phyloP scores from a whole-genome alignment of 2,797 vertebrate genomes.

The Microctenopoma stevenorrisi region DNA sequence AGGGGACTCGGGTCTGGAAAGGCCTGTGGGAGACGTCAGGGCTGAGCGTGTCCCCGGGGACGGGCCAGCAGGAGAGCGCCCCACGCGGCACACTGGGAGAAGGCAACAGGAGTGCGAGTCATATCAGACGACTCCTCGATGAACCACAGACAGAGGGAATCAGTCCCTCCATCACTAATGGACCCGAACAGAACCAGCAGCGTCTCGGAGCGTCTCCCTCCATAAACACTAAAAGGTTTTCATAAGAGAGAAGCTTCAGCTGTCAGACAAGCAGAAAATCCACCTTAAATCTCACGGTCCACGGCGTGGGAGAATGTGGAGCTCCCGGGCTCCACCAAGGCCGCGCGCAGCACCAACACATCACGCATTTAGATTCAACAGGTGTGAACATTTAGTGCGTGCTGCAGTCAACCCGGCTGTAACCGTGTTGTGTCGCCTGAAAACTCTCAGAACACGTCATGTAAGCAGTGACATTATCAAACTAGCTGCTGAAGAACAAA shows the following conservation, averaged over 20 bases:
- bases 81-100: neutral
- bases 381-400: neutral
- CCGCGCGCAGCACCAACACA: no score
- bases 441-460: constrained; percentile 26
- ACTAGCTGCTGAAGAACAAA: neutral
- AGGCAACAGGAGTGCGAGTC: neutral
- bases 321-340: no score
- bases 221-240: constrained; percentile 27
- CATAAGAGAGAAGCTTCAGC: constrained; percentile 37
- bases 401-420: constrained; percentile 53
- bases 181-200: neutral
- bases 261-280: constrained; percentile 29
- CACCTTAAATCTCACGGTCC: neutral
- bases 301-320: no score
- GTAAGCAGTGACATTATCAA: constrained; percentile 22
- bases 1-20: constrained; percentile 19
- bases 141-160: neutral
- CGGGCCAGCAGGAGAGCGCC: neutral
- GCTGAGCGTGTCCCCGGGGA: neutral
- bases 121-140: neutral
- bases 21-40: neutral
- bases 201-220: neutral
- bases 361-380: no score
- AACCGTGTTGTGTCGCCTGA: constrained; percentile 52
- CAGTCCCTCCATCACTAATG: neutral